Evolutionary conservation across 2,888 invertebrate species (phyloP).

Genomic region (Anoplius nigerrimus): DNA sequence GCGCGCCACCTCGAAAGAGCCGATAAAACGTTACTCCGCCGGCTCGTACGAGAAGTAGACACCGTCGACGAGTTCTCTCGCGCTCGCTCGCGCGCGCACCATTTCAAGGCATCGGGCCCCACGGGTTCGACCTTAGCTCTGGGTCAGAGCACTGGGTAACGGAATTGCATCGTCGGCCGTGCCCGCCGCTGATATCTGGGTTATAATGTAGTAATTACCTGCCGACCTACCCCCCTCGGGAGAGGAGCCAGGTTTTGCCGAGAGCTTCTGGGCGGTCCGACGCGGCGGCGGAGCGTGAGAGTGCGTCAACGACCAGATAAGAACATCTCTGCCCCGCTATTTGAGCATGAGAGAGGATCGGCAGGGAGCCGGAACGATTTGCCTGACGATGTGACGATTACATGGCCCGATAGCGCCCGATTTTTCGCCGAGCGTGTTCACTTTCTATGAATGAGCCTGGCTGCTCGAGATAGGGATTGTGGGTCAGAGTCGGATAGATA

Average conservation of each 20-base stretch:
- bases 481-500: too few relatives aligned
- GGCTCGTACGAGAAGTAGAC: conserved; percentile 31
- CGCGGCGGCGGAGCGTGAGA: too few relatives aligned
- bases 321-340: too few relatives aligned
- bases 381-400: too few relatives aligned
- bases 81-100: conserved; percentile 58
- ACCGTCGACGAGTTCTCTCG: conserved; percentile 52
- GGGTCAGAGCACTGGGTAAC: conserved; percentile 71
- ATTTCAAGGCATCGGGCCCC: conserved; percentile 59
- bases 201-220: conserved; percentile 68
- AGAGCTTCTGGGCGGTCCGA: conserved; percentile 43
- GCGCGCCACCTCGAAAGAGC: neutral
- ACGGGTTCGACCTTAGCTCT: conserved; percentile 69
- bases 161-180: conserved; percentile 58
- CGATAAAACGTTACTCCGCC: conserved; percentile 58
- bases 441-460: too few relatives aligned
- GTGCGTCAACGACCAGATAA: too few relatives aligned
- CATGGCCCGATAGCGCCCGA: too few relatives aligned
- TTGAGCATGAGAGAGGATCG: too few relatives aligned
- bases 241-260: conserved; percentile 12
- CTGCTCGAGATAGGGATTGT: too few relatives aligned
- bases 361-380: too few relatives aligned
- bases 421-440: too few relatives aligned
- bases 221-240: conserved; percentile 64
- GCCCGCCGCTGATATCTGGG: conserved; percentile 65